phyloP scores from a whole-genome alignment of 30 jellyfish, hydroid and myxozoan species.

The Hydractinia echinata region DNA sequence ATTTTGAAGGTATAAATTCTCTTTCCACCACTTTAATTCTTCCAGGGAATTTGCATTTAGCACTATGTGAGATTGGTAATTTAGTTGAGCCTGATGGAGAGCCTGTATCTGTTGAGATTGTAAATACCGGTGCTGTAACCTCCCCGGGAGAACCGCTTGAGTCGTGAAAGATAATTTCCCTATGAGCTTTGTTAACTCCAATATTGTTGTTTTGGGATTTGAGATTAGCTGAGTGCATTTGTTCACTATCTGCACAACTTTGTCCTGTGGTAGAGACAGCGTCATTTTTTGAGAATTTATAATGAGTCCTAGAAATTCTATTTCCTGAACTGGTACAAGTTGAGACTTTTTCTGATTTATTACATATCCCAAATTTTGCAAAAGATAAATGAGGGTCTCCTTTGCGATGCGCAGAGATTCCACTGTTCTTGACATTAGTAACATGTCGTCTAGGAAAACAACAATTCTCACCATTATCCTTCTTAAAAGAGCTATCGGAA shows the following conservation, averaged over 20 bases:
- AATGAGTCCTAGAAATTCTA: constrained; percentile 14
- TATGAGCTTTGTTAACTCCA: constrained; percentile 16
- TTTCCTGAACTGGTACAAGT: constrained; percentile 5
- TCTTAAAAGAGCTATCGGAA: constrained; percentile 33
- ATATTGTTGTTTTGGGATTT: not conserved
- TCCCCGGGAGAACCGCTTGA: constrained; percentile 20
- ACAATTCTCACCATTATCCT: not conserved
- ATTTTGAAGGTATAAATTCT: constrained; percentile 5
- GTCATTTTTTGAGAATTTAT: not conserved
- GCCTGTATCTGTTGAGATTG: constrained; percentile 16
- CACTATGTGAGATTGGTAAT: constrained; percentile 2
- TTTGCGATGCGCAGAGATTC: constrained; percentile 5
- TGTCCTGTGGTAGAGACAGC: constrained; percentile 17
- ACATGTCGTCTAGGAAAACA: constrained; percentile 14
- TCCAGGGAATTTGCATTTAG: not conserved
- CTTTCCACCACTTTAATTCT: constrained; percentile 23
- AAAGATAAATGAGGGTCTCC: constrained; percentile 10
- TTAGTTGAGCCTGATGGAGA: not conserved
- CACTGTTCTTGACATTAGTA: not conserved
- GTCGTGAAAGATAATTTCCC: constrained; percentile 6
- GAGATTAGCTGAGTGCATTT: not conserved
- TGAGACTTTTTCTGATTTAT: constrained; percentile 5
- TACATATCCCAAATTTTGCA: constrained; percentile 15
- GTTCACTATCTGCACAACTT: not conserved
- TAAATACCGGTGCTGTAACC: constrained; percentile 1